Base-by-base conservation (phyloP, 2,888 invertebrate genomes). In the Apodemia zela region DNA sequence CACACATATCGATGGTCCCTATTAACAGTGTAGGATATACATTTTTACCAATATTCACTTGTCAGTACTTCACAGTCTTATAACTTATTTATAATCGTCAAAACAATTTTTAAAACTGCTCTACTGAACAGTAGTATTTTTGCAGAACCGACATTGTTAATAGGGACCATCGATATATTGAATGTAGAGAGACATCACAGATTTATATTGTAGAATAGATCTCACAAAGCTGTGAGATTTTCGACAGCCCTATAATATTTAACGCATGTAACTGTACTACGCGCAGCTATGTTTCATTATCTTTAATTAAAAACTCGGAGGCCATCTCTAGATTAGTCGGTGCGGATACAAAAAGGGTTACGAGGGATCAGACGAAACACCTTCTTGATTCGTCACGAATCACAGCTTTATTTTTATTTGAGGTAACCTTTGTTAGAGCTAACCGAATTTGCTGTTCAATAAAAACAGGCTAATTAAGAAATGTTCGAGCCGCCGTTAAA, bases 391-490 rank as follows among this genome's bases (percentile, higher is more conserved):
- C 90, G 90, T 90, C 90, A 91, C 89, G 89, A 87, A 79, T 80
- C 83, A 82, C 77, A 75, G 81, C 81, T 87, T 89, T 89, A 86
- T 85, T 91, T 86, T 89, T 89, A 86, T 89, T 88, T 85, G 82
- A 85, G 78, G 81, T 87, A 82, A 79, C 75, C 85, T 88, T 90
- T 91, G 89, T 89, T 83, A 75, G 79, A 81, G 84, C 82, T 89
- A 87, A 89, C 88, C 84, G 89, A 91, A 90, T 89, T 89, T 89
- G 89, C 86, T 84, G 84, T 82, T 77, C 80, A 84, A 85, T 87
- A 87, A 89, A 89, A 89, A 85, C 78, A 78, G 79, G 78, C 86
- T 89, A 90, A 90, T 89, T 90, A 90, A 89, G 86, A 88, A 89
- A 88, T 87, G 87, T 87, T 83, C 78, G 81, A 78, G 78, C 81